Evolutionary conservation across 2,113 vertebrate genomes (phyloP).

Genomic region (Menura novaehollandiae): DNA sequence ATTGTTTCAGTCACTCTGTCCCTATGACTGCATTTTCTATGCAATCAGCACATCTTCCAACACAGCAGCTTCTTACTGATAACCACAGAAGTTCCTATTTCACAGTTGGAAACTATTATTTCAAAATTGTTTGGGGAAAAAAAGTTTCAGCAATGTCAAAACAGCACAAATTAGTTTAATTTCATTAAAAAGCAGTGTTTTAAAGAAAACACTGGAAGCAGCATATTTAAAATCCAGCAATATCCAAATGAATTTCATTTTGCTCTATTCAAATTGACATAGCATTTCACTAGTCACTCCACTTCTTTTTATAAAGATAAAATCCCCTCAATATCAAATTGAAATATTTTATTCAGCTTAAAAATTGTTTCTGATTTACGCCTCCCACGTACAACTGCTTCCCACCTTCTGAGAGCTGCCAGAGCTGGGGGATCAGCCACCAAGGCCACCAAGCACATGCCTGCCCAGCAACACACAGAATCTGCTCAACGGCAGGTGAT

Average conservation of each 20-base stretch:
- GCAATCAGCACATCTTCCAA: neutral
- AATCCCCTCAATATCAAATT: neutral
- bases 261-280: neutral
- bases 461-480: neutral
- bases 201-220: neutral
- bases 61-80: neutral
- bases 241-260: neutral
- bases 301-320: neutral
- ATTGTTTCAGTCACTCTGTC: neutral
- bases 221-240: neutral
- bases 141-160: neutral
- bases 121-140: neutral
- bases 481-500: neutral
- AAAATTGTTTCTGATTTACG: neutral
- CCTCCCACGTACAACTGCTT: neutral
- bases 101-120: neutral
- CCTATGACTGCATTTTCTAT: neutral
- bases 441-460: neutral
- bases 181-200: neutral
- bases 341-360: neutral
- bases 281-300: neutral
- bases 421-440: neutral
- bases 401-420: neutral
- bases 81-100: neutral
- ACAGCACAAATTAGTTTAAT: neutral